Evolutionary conservation across 37 sponge, comb jelly and placozoan species (phyloP), one percentile per base, ranked within the genome.

Genomic region (Theonella swinhoei): DNA sequence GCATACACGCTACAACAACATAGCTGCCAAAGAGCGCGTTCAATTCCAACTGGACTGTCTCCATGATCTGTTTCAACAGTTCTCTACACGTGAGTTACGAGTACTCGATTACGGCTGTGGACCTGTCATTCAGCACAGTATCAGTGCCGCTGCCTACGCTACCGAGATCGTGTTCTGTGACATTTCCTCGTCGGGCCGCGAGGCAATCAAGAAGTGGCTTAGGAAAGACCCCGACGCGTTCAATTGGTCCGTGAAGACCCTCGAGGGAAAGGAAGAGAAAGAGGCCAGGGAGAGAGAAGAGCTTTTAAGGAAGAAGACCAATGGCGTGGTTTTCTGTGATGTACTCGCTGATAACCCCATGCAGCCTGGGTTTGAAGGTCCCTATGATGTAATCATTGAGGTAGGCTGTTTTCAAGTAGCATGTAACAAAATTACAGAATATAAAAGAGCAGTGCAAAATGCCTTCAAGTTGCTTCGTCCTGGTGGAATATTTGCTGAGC

Each of bases 241-340:
- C 30, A 26, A 66, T 24, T 66, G 68, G 68, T 30, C 31, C 7
- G 68, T 66, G 22, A 66, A 66, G 68, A 66, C 68, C 17, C 68
- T 66, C 31, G 68, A 66, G 68, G 68, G 68, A 66, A 66, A 66
- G 68, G 68, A 19, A 9, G 68, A 66, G 31, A 66, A 66, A 24
- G 68, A 66, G 68, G 68, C 68, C 31, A 29, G 68, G 68, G 31
- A 30, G 28, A 66, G 68, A 66, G 31, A 59, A 59, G 54, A 14
- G 54, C 28, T 9, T 7, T 24, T 5, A 66, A 29, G 7, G 28
- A n/a, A 24, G 8, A 29, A 66, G 68, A 66, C n/a, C 31, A 9
- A 5, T 8, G 31, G 31, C 4, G 39, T 23, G 7, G 72, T 72
- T 47, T 47, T 47, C 54, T 47, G 54, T 47, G 54, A 47, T 14